A percentile compares a stretch with the other conserved stretches of the same genome.
phyloP scores from a whole-genome alignment of 2,888 invertebrate species.

The Drosophila gaucha region DNA sequence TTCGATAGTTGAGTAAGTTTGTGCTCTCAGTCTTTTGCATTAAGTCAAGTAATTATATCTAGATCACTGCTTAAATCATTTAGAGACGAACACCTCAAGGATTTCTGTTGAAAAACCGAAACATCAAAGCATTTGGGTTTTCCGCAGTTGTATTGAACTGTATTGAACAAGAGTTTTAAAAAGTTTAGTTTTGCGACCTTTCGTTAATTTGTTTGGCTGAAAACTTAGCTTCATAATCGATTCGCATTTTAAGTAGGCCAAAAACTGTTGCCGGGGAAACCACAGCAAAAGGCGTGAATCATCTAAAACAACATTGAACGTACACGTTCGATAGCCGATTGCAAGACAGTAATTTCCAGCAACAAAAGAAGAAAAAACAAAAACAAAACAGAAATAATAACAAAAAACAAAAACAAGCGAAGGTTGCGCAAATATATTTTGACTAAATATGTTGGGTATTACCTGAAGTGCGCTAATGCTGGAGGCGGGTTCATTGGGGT shows the following conservation, averaged over 20 bases:
- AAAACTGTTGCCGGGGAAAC: constrained; percentile 60
- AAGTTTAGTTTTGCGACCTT: constrained; percentile 10
- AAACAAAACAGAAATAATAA: constrained; percentile 1
- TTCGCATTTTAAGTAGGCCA: constrained; percentile 69
- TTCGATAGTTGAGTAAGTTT: too few species aligned
- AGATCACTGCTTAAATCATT: not conserved
- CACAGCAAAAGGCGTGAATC: constrained; percentile 55
- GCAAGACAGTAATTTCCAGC: constrained; percentile 29
- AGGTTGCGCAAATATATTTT: constrained; percentile 64
- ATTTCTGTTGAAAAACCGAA: constrained; percentile 37
- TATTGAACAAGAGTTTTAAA: constrained; percentile 21
- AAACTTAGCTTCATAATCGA: constrained; percentile 30
- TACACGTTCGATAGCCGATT: constrained; percentile 31
- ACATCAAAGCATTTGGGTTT: constrained; percentile 37
- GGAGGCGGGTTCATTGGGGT: constrained; percentile 43
- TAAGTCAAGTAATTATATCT: too few species aligned
- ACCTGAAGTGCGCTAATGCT: constrained; percentile 46
- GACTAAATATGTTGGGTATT: constrained; percentile 51
- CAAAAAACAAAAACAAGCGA: constrained; percentile 42
- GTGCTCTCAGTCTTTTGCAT: too few species aligned
- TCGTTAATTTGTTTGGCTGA: constrained; percentile 16
- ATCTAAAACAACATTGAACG: constrained; percentile 48
- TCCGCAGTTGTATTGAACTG: constrained; percentile 34
- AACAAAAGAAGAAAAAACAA: constrained; percentile 12
- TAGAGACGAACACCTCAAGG: constrained; percentile 34